A percentile compares a stretch with the other conserved stretches of the same genome.
Evolutionary conservation across 2,113 vertebrate genomes (phyloP).

Genomic region (Chionodraco myersi): DNA sequence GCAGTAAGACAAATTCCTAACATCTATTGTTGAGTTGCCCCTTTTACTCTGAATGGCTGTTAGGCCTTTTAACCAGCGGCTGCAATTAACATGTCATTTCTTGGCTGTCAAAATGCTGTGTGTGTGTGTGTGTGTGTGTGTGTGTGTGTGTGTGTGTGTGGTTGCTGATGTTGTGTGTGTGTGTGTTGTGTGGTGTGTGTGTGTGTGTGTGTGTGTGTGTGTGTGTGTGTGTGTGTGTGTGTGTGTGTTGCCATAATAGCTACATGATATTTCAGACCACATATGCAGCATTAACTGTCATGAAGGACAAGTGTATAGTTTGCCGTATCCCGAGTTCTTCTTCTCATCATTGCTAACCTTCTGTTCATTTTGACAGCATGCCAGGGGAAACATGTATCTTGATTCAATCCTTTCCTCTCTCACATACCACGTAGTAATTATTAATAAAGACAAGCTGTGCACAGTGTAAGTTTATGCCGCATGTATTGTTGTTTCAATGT

Average conservation of each 20-base stretch:
- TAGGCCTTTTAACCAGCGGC: slow-evolving; percentile 63
- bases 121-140: slow-evolving; percentile 12
- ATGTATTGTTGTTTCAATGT: slow-evolving; percentile 6
- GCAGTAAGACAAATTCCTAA: slow-evolving; percentile 64
- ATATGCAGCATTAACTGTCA: slow-evolving; percentile 45
- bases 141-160: slow-evolving; percentile 22
- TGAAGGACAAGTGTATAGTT: slow-evolving; percentile 44
- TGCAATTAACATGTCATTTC: slow-evolving; percentile 73
- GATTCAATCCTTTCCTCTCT: slow-evolving; percentile 31
- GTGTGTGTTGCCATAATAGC: no score
- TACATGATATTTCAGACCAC: slow-evolving; percentile 55
- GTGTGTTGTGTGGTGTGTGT: no score
- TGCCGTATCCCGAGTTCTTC: slow-evolving; percentile 28
- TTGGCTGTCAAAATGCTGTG: slow-evolving; percentile 62
- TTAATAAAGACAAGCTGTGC: slow-evolving; percentile 28
- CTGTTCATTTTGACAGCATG: slow-evolving; percentile 51
- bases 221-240: no score
- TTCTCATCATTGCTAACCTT: slow-evolving; percentile 47
- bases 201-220: no score
- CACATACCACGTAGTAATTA: slow-evolving; percentile 15
- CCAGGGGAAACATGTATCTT: slow-evolving; percentile 41
- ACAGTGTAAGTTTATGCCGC: not conserved
- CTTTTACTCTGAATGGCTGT: slow-evolving; percentile 60
- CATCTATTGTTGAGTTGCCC: slow-evolving; percentile 61
- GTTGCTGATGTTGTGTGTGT: no score